A percentile compares a stretch with the other conserved stretches of the same genome.
Evolutionary conservation across 1,140 invertebrate species (phyloP).

Genomic region (Drosophila asahinai): DNA sequence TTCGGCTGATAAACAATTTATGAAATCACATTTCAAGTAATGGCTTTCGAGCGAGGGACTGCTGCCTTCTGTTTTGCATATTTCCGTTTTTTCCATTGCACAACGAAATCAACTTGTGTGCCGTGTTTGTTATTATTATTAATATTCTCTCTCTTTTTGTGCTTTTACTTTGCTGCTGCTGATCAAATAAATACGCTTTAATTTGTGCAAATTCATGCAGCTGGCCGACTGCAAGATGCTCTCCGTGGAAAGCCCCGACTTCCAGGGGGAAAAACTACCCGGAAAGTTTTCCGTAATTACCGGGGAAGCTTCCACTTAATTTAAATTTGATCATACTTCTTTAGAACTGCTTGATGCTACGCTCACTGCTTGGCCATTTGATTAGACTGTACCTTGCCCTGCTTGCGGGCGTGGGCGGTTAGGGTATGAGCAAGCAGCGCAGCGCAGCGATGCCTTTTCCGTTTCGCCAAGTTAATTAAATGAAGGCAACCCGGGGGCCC

Average conservation of each 20-base stretch:
- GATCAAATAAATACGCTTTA: constrained; percentile 52
- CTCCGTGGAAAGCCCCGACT: constrained; percentile 16
- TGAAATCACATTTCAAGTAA: constrained; percentile 50
- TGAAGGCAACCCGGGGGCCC: constrained; percentile 28
- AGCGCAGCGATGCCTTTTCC: constrained; percentile 17
- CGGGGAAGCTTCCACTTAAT: background rate
- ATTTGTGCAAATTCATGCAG: constrained; percentile 51
- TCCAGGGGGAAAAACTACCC: background rate
- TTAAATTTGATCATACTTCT: background rate
- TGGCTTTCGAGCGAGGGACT: constrained; percentile 22
- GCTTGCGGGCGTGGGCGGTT: constrained; percentile 17
- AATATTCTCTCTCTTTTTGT: constrained; percentile 1
- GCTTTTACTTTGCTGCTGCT: background rate
- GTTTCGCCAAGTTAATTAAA: constrained; percentile 28
- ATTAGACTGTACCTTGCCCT: background rate
- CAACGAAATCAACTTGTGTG: constrained; percentile 29
- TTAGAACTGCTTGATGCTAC: background rate
- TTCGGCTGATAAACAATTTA: constrained; percentile 47
- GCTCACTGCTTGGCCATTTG: background rate
- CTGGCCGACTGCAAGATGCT: constrained; percentile 21
- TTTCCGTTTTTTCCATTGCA: constrained; percentile 59
- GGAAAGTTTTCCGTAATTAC: constrained; percentile 4
- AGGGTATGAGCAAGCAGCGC: constrained; percentile 13
- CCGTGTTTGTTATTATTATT: constrained; percentile 31
- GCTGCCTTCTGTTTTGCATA: constrained; percentile 43